Conservation (phyloP, 2,888 invertebrate genomes). For the Deilephila porcellus region DNA sequence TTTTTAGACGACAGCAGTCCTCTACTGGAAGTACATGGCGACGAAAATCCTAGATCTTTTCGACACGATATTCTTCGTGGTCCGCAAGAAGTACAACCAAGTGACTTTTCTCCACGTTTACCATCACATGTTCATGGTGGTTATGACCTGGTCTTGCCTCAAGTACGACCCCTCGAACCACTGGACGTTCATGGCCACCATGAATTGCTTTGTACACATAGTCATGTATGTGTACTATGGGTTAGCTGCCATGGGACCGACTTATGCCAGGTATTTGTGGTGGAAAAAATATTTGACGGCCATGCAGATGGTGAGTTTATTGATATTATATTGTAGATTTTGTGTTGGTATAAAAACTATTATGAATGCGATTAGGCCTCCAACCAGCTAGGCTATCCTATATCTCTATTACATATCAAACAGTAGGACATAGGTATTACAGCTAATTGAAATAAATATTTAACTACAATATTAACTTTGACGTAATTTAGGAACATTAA, state of each 20-base stretch:
- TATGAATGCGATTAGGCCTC: no score
- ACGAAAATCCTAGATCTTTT: slow-evolving; percentile 89
- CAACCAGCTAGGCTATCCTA: no score
- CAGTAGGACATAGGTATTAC: no score
- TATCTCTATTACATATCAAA: no score
- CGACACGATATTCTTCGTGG: slow-evolving; percentile 92
- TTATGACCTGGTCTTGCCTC: slow-evolving; percentile 88
- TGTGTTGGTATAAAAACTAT: no score
- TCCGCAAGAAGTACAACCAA: slow-evolving; percentile 90
- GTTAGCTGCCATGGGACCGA: slow-evolving; percentile 88
- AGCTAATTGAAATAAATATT: no score
- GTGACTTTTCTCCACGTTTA: slow-evolving; percentile 93
- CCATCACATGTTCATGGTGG: slow-evolving; percentile 90
- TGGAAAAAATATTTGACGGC: slow-evolving; percentile 92
- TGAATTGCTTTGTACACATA: slow-evolving; percentile 89
- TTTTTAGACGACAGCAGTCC: slow-evolving; percentile 48
- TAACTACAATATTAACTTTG: no score
- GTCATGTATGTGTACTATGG: slow-evolving; percentile 91
- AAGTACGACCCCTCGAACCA: slow-evolving; percentile 90
- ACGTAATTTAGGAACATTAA: no score
- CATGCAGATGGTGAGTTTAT: slow-evolving; percentile 87
- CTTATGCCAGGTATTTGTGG: slow-evolving; percentile 89
- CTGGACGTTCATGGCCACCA: slow-evolving; percentile 87
- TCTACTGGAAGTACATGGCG: slow-evolving; percentile 88
- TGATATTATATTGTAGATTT: not conserved